These are phyloP conservation scores for Neoscelio sp. DNA, from an alignment of 2,888 invertebrate genomes.

Conservation along the genomic window DNA sequence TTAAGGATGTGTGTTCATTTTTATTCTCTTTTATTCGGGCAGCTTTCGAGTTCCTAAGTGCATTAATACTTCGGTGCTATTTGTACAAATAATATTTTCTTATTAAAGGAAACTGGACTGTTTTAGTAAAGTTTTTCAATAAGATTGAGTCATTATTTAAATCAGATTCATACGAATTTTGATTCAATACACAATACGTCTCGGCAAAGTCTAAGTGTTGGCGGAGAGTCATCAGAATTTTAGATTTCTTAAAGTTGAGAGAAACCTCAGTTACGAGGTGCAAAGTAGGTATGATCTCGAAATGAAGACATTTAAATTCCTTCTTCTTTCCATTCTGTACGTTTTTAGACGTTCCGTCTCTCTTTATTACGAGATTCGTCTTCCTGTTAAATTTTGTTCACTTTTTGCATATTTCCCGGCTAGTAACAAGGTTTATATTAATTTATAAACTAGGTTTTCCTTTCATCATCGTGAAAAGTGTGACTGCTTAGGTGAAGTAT, in stretches of 20 bases:
- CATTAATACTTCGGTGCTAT: slow-evolving; percentile 1
- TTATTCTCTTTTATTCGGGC: too few relatives aligned
- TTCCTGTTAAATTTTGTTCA: slow-evolving; percentile 34
- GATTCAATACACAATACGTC: slow-evolving; percentile 62
- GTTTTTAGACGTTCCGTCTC: slow-evolving; percentile 37
- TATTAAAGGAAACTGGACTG: slow-evolving; percentile 24
- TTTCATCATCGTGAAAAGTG: background rate
- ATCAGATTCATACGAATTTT: slow-evolving; percentile 64
- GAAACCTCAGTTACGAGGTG: slow-evolving; percentile 64
- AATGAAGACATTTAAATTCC: slow-evolving; percentile 66
- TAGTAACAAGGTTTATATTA: background rate
- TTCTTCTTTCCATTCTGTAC: slow-evolving; percentile 43
- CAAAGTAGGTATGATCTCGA: slow-evolving; percentile 64
- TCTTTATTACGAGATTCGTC: slow-evolving; percentile 24
- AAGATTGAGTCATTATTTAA: slow-evolving; percentile 58
- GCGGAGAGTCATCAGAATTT: slow-evolving; percentile 63
- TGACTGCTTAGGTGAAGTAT: too few relatives aligned
- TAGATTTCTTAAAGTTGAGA: slow-evolving; percentile 47
- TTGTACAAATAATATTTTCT: slow-evolving; percentile 47
- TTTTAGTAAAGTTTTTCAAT: slow-evolving; percentile 52
- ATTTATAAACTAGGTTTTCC: background rate
- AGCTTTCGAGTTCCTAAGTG: slow-evolving; percentile 7
- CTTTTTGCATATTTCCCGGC: background rate
- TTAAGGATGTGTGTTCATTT: too few relatives aligned
- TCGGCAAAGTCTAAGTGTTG: slow-evolving; percentile 36